Evolutionary conservation across 2,113 vertebrate genomes (phyloP).

Genomic region (Gila orcuttii): DNA sequence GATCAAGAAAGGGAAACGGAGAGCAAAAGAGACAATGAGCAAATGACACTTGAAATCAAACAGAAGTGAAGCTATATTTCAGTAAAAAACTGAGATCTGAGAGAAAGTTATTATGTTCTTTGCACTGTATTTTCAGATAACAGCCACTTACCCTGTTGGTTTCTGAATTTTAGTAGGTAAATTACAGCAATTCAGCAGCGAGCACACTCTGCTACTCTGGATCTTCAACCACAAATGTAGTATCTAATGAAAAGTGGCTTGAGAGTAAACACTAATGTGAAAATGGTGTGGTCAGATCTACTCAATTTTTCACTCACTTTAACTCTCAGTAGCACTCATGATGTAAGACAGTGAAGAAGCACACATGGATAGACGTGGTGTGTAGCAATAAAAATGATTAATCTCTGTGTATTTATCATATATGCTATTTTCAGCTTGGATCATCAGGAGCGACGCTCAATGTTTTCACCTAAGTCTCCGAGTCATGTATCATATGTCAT

Average conservation of each 20-base stretch:
- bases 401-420: constrained; percentile 51
- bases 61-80: constrained; percentile 17
- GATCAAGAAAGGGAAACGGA: background rate
- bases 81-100: background rate
- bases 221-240: constrained; percentile 7
- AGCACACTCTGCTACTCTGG: constrained; percentile 16
- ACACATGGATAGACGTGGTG: constrained; percentile 15
- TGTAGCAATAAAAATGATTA: constrained; percentile 52
- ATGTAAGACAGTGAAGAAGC: background rate
- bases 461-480: constrained; percentile 33
- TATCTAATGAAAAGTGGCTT: constrained; percentile 32
- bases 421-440: constrained; percentile 40
- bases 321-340: background rate
- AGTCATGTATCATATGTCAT: background rate
- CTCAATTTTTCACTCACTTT: background rate
- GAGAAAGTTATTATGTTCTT: constrained; percentile 7
- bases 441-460: constrained; percentile 18
- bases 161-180: constrained; percentile 37
- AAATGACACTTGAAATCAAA: constrained; percentile 14
- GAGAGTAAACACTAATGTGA: constrained; percentile 35
- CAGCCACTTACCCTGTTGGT: constrained; percentile 29
- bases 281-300: constrained; percentile 30
- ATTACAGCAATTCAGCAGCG: constrained; percentile 35
- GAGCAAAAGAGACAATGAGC: background rate
- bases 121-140: constrained; percentile 21